A percentile compares a stretch with the other conserved stretches of the same genome.
Conservation (phyloP, 2,888 invertebrate genomes). For the Aspidapion aeneum region DNA sequence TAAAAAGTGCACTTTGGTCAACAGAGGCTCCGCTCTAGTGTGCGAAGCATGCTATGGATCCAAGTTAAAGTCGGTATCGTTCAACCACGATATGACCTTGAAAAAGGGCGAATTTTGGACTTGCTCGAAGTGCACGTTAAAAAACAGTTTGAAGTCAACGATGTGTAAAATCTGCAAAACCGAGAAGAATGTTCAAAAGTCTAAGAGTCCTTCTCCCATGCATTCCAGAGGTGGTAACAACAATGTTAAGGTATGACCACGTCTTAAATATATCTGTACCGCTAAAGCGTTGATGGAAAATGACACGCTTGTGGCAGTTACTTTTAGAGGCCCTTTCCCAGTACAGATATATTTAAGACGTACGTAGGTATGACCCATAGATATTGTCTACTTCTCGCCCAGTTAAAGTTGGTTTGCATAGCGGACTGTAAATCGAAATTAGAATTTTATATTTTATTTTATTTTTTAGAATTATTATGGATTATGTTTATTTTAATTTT, state of each 20-base stretch:
- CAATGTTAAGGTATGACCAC: not conserved
- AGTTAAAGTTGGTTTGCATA: too few relatives aligned
- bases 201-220: conserved; percentile 54
- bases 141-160: conserved; percentile 67
- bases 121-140: conserved; percentile 77
- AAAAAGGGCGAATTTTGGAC: conserved; percentile 74
- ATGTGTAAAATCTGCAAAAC: conserved; percentile 78
- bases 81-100: conserved; percentile 64
- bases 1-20: conserved; percentile 82
- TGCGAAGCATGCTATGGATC: conserved; percentile 90
- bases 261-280: too few relatives aligned
- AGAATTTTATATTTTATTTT: too few relatives aligned
- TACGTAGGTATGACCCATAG: too few relatives aligned
- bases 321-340: too few relatives aligned
- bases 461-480: too few relatives aligned
- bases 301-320: too few relatives aligned
- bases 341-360: too few relatives aligned
- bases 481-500: too few relatives aligned
- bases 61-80: conserved; percentile 64
- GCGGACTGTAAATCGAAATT: too few relatives aligned
- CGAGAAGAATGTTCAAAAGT: conserved; percentile 37
- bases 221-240: conserved; percentile 35
- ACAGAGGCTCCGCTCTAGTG: conserved; percentile 63
- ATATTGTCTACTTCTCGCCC: too few relatives aligned
- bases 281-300: too few relatives aligned